Percentiles rank a stretch among this genome's conserved stretches.
Evolutionary conservation across 2,888 invertebrate species (phyloP).

Genomic region (Phasia obesa): DNA sequence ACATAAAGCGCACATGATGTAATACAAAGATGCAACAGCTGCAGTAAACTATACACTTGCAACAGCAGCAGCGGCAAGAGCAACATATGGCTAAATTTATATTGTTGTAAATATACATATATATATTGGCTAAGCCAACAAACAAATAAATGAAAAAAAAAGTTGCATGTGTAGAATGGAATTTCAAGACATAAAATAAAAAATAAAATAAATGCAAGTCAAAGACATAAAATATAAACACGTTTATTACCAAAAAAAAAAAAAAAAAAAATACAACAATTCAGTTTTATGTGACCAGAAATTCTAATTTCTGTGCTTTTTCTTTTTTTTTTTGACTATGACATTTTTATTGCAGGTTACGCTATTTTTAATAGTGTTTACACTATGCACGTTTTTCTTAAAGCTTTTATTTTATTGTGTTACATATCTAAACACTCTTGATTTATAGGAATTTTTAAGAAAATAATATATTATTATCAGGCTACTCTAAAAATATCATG

Average conservation of each 20-base stretch:
- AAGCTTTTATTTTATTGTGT: too few species aligned
- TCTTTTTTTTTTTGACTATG: not conserved
- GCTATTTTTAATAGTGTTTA: not conserved
- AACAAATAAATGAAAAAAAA: constrained; percentile 10
- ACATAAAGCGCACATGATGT: constrained; percentile 51
- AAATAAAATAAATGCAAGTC: constrained; percentile 32
- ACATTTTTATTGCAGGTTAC: too few species aligned
- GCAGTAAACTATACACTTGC: constrained; percentile 52
- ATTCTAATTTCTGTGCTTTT: not conserved
- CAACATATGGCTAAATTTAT: constrained; percentile 56
- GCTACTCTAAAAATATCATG: too few species aligned
- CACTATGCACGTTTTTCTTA: too few species aligned
- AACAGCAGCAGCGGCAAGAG: constrained; percentile 44
- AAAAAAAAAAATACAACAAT: not conserved
- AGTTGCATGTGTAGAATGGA: constrained; percentile 53
- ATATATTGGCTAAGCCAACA: constrained; percentile 11
- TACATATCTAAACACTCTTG: too few species aligned
- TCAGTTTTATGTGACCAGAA: not conserved
- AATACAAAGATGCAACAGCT: constrained; percentile 65
- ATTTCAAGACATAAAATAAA: constrained; percentile 55
- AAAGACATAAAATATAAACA: constrained; percentile 57
- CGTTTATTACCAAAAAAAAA: constrained; percentile 44
- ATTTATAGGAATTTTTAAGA: too few species aligned
- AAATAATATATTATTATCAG: too few species aligned
- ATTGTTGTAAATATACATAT: constrained; percentile 34